These are phyloP conservation scores for Papilio xuthus DNA, from an alignment of 1,140 invertebrate species.

Conservation along the genomic window DNA sequence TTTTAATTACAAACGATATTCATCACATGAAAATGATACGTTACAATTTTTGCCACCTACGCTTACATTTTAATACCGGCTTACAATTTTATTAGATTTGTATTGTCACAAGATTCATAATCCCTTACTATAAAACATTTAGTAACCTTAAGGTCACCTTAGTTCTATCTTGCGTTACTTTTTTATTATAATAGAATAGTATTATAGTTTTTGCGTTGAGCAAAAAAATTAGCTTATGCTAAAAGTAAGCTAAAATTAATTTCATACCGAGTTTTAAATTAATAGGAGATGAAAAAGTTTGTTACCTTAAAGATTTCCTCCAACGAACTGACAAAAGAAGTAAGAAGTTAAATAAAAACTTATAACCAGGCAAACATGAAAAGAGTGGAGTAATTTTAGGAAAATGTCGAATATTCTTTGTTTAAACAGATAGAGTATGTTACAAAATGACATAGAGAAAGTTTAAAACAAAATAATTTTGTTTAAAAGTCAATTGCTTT, in stretches of 20 bases:
- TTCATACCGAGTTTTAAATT: slow-evolving; percentile 17
- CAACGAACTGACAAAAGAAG: slow-evolving; percentile 3
- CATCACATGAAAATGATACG: background rate
- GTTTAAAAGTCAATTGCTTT: background rate
- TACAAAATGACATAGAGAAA: background rate
- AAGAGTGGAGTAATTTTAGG: slow-evolving; percentile 9
- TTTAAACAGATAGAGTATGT: no score
- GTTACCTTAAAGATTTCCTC: slow-evolving; percentile 3
- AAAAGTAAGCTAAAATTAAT: slow-evolving; percentile 1
- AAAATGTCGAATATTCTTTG: background rate
- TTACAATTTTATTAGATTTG: no score
- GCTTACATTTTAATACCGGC: no score
- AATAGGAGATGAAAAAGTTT: slow-evolving; percentile 21
- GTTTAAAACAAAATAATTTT: background rate
- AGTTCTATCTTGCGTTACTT: no score
- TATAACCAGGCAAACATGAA: slow-evolving; percentile 13
- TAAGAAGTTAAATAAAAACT: slow-evolving; percentile 24
- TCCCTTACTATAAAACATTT: no score
- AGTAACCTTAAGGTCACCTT: no score
- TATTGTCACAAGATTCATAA: no score
- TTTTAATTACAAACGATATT: background rate
- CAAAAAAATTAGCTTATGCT: background rate
- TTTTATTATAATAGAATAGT: no score
- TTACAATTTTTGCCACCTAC: background rate
- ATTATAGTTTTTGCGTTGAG: background rate